Base-by-base conservation (phyloP, 2,888 invertebrate genomes). In the Sarcophaga subvicina region DNA sequence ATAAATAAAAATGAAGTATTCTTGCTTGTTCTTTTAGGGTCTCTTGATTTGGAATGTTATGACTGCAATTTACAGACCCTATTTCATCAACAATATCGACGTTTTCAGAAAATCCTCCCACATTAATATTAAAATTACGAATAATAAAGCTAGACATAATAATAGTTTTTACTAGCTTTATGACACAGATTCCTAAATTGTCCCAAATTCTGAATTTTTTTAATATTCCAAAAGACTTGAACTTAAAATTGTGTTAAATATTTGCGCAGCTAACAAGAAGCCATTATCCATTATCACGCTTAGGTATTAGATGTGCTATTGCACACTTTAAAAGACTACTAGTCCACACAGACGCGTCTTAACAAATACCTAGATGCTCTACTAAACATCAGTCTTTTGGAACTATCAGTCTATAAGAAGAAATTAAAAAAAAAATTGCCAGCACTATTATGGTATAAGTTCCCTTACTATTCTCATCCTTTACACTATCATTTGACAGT, bases 101-200 rank as follows among this genome's bases (percentile, higher is more conserved):
- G 62, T 62, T 62, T 62, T 62, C 62, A 20, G 62, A 14, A 60
- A 20, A 60, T 14, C 60, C 60, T 60, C 20, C 60, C 17, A 20
- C 25, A 14, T 20, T 66, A 66, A 66, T 66, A 37, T 27, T 66
- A 25, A 66, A 66, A 66, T 66, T 25, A 66, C 25, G 25, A 10
- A 66, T 37, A 66, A 66, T 66, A 66, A 66, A 66, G 25, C 66
- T 37, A 66, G 66, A 66, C 25, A 66, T 66, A 59, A 60, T 60
- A 4, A 60, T 60, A 60, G 59, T 4, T 59, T 59, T 59, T 25
- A 25, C 25, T 25, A 25, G 25, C 25, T 25, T 27, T 27, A 27
- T 27, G 5, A 4, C 4, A 27, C 5, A 27, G 27, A 27, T 27
- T 27, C 27, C 27, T 27, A 27, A 27, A 27, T 27, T 27, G 27